Evolutionary conservation across 2,888 invertebrate species (phyloP).

Genomic region (Oscheius sp.): DNA sequence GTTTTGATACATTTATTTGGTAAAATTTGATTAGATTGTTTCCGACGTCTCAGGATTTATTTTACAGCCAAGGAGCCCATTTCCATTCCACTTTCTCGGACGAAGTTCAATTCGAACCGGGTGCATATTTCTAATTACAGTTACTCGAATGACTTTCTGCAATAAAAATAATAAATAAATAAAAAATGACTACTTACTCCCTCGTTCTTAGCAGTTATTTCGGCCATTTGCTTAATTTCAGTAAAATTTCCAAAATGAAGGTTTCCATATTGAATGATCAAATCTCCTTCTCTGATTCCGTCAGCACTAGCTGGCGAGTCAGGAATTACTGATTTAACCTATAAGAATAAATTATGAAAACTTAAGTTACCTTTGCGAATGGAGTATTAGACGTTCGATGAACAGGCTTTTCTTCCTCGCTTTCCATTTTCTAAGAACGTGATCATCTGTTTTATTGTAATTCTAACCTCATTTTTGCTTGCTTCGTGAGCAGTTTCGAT

Average conservation of each 20-base stretch:
- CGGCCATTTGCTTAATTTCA: constrained; percentile 51
- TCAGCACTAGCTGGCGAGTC: constrained; percentile 51
- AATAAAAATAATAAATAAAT: constrained; percentile 22
- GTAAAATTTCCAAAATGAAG: constrained; percentile 62
- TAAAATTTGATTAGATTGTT: constrained; percentile 6
- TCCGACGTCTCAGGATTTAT: constrained; percentile 34
- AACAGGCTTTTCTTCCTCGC: constrained; percentile 27
- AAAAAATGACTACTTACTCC: constrained; percentile 40
- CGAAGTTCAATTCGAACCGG: constrained; percentile 55
- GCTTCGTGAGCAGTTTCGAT: constrained; percentile 76
- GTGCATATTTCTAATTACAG: constrained; percentile 51
- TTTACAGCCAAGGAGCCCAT: constrained; percentile 54
- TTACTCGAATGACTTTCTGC: constrained; percentile 58
- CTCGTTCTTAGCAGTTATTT: constrained; percentile 48
- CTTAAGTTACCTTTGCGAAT: constrained; percentile 40
- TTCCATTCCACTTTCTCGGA: constrained; percentile 58
- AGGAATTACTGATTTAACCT: constrained; percentile 40
- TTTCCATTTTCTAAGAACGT: no score
- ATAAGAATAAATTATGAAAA: neutral
- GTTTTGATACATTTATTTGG: neutral
- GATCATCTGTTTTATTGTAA: neutral
- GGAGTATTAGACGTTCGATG: constrained; percentile 58
- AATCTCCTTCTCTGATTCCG: constrained; percentile 54
- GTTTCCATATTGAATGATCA: constrained; percentile 62
- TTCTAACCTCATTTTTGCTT: constrained; percentile 25